Evolutionary conservation across 2,797 vertebrate species (phyloP), one percentile per base, ranked within the genome.

Genomic region (Sebastes vulpes): DNA sequence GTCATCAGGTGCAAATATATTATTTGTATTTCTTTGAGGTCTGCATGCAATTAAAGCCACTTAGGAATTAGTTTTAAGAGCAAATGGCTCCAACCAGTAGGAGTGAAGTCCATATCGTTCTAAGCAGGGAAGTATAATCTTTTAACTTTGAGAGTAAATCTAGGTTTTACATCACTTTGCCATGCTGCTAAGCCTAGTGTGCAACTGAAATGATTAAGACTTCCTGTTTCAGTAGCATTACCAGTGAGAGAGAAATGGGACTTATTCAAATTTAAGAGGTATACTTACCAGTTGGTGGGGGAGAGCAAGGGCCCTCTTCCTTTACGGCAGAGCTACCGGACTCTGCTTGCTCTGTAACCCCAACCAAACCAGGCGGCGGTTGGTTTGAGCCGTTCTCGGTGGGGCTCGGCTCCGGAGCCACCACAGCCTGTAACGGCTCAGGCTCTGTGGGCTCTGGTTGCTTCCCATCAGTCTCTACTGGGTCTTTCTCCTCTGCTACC

Each of bases 211-310:
- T 6, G 10, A 68, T 38, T 21, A 25, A 4, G 56, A 25, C 21
- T 50, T 72, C 35, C 71, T 72, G 28, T 52, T 79, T 68, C 56
- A 74, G 56, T 63, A 38, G 72, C 20, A 28, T 81, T 80, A 31
- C n/a, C 21, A 20, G 53, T 69, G 52, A 85, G 79, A 89, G 90
- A 83, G 85, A 90, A 79, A 85, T 88, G 86, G 91, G 86, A 89
- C 66, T 86, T 77, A 83, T 66, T 79, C n/a, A 67, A 32, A 32
- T 68, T 81, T 28, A 77, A 50, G 53, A 58, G 10, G 23, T 32
- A 78, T 93, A 96, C 96, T 96, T 92, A 96, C 96, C 96, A 71
- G 68, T 63, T 25, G 83, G 75, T 77, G 88, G 89, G 79, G 93
- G 72, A 53, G 90, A 86, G 83, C 91, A 84, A 76, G 89, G 54